Conservation (phyloP, 2,113 vertebrate genomes). For the Rattus rattus region DNA sequence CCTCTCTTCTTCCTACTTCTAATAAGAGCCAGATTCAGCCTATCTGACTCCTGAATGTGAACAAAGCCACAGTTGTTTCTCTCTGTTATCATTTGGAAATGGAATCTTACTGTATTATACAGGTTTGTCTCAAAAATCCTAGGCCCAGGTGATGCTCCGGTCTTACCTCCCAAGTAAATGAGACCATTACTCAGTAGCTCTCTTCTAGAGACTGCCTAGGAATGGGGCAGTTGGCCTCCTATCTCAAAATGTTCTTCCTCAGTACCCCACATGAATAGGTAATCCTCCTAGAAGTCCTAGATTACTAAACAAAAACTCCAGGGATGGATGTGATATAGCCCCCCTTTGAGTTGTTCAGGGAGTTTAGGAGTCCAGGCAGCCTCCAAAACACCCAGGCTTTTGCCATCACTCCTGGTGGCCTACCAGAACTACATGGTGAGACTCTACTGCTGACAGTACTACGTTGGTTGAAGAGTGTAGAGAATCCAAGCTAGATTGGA, state of each 20-base stretch:
- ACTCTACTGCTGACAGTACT: too few relatives aligned
- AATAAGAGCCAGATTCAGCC: slow-evolving; percentile 4
- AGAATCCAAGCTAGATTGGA: background rate
- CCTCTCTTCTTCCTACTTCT: background rate
- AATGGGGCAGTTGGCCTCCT: background rate
- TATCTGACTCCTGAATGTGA: background rate
- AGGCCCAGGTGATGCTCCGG: background rate
- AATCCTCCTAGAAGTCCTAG: background rate
- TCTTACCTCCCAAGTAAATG: background rate
- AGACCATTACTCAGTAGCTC: background rate
- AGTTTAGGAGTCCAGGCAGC: background rate
- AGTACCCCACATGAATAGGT: too few relatives aligned
- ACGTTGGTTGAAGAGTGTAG: background rate
- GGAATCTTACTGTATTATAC: background rate
- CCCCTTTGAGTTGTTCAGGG: background rate
- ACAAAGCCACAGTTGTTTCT: background rate
- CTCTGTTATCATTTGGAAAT: background rate
- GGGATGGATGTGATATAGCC: background rate
- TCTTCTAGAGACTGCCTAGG: background rate
- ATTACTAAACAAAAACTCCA: background rate
- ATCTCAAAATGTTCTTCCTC: background rate
- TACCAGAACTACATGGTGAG: too few relatives aligned
- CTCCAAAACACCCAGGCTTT: background rate
- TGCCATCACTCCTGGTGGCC: background rate
- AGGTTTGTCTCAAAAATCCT: background rate